Evolutionary conservation across 2,113 vertebrate genomes (phyloP).

Genomic region (Scatophagus argus): DNA sequence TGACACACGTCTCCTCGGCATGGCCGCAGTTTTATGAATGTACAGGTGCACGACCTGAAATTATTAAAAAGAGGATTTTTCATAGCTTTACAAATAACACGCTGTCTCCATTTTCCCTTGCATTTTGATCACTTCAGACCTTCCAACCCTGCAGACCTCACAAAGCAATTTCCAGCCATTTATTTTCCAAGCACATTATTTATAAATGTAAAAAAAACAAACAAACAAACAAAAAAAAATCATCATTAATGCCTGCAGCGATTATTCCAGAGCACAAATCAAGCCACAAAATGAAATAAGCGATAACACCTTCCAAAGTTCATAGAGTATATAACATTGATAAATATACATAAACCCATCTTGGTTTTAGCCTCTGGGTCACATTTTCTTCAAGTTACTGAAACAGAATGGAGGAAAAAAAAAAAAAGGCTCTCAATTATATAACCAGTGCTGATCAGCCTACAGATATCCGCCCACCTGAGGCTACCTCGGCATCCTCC

Average conservation of each 20-base stretch:
- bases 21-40: slow-evolving; percentile 2
- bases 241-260: slow-evolving; percentile 56
- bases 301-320: slow-evolving; percentile 62
- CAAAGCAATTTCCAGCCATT: slow-evolving; percentile 15
- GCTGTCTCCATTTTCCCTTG: background rate
- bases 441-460: slow-evolving; percentile 80
- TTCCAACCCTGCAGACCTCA: slow-evolving; percentile 17
- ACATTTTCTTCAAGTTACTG: slow-evolving; percentile 77
- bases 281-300: slow-evolving; percentile 52
- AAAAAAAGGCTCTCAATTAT: slow-evolving; percentile 76
- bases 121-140: background rate
- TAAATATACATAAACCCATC: slow-evolving; percentile 76
- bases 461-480: slow-evolving; percentile 80
- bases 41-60: background rate
- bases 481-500: slow-evolving; percentile 74
- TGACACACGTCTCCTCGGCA: background rate
- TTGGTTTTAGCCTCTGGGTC: slow-evolving; percentile 71
- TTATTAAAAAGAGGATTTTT: slow-evolving; percentile 5
- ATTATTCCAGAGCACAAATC: slow-evolving; percentile 49
- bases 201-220: slow-evolving; percentile 13
- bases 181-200: slow-evolving; percentile 3
- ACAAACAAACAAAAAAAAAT: slow-evolving; percentile 30
- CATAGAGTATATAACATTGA: slow-evolving; percentile 56
- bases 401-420: slow-evolving; percentile 73
- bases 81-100: background rate